Evolutionary conservation across 2,113 vertebrate genomes (phyloP).

Genomic region (Eublepharis macularius): DNA sequence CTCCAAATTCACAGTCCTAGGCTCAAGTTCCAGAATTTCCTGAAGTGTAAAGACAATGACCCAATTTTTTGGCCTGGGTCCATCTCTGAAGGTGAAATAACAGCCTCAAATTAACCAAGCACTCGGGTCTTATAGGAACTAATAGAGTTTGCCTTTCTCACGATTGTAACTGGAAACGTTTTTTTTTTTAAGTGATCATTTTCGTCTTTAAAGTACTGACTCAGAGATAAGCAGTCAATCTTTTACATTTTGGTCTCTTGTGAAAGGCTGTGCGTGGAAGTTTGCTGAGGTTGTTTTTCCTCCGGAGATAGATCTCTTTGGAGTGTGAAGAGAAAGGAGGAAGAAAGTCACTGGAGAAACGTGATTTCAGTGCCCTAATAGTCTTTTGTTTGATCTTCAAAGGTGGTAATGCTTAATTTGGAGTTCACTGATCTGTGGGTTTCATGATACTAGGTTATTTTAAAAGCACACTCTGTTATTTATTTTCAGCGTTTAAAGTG

Average conservation of each 20-base stretch:
- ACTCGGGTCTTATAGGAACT: not conserved
- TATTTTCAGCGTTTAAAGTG: conserved; percentile 69
- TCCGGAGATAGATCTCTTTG: conserved; percentile 41
- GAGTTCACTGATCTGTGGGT: conserved; percentile 71
- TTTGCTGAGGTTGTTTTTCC: conserved; percentile 45
- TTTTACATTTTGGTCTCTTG: conserved; percentile 31
- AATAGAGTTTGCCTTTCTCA: not conserved
- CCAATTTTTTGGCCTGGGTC: not conserved
- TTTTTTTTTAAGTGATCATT: conserved; percentile 26
- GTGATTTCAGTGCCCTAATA: conserved; percentile 39
- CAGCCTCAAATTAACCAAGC: accelerated
- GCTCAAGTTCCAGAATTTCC: not conserved
- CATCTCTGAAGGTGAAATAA: not conserved
- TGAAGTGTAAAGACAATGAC: not conserved
- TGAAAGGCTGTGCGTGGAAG: conserved; percentile 4
- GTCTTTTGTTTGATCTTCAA: conserved; percentile 76
- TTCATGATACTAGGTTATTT: conserved; percentile 65
- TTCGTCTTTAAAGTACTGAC: conserved; percentile 21
- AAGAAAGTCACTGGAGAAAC: conserved; percentile 48
- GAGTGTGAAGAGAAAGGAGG: conserved; percentile 44
- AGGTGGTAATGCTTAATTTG: conserved; percentile 73
- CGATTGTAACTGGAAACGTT: not conserved
- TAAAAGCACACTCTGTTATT: conserved; percentile 61
- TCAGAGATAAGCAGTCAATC: conserved; percentile 34
- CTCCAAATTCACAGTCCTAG: not conserved